Evolutionary conservation across 2,797 vertebrate species (phyloP), one percentile per base, ranked within the genome.

Genomic region (Babyrousa celebensis): DNA sequence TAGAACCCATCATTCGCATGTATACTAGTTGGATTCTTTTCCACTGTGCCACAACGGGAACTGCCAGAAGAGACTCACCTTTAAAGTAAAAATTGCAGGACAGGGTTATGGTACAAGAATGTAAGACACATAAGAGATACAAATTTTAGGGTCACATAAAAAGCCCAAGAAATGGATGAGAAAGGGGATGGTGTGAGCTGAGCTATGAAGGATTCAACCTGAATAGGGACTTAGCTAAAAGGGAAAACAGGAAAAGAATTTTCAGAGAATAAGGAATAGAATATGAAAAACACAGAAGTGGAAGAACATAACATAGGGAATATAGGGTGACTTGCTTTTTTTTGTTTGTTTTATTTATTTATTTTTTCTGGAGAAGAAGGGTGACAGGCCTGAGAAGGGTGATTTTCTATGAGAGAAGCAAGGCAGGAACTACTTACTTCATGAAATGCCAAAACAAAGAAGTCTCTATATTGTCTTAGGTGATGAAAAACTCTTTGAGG

Each of bases 131-230:
- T 16, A 15, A 23, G 7, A 77, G 27, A 60, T 11, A 27, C 1
- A 29, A 1, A 56, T 29, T 6, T 18, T 6, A 32, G 18, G 9
- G 3, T 2, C 1, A 12, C 60, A 21, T 29, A 60, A 11, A 16
- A 82, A 29, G 21, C 2, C 1, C 32, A 54, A n/a, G 14, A 29
- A 27, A 78, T 79, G 4, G 1, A 2, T 60, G 5, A 27, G 79
- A 80, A 70, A 1, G 16, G 1, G 0, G 0, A 18, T 36, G 2
- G 11, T 15, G 14, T n/a, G 6, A 72, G 17, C 4, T 87, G 29
- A 72, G 1, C 9, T 16, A 23, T 48, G 25, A 62, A 67, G 12
- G 12, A 74, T 6, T 91, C 58, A 70, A 1, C 0, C 25, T 62
- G 7, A 78, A 12, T 52, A 48, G 1, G 5, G 1, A 6, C 25